Percentiles rank a stretch among this genome's conserved stretches.
Conservation (phyloP, 2,113 vertebrate genomes). For the Phylloscopus trochilus region DNA sequence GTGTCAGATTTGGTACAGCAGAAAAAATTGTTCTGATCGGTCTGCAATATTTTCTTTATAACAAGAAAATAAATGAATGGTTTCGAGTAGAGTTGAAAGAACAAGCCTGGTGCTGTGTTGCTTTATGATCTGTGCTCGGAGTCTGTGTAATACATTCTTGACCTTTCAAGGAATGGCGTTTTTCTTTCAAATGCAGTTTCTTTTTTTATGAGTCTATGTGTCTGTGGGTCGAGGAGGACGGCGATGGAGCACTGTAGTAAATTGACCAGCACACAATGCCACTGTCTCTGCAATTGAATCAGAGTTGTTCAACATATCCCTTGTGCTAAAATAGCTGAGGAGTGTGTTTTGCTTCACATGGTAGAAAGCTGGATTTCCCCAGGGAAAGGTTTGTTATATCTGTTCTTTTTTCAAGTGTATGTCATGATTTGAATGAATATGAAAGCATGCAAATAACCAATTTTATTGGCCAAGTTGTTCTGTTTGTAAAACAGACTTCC, state of each 20-base stretch:
- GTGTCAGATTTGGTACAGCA: background rate
- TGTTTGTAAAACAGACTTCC: background rate
- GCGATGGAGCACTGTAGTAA: background rate
- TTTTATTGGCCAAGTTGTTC: background rate
- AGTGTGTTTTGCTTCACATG: background rate
- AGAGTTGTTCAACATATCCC: background rate
- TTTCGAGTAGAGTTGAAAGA: background rate
- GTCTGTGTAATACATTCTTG: background rate
- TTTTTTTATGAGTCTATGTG: background rate
- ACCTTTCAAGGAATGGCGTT: background rate
- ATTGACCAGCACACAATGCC: constrained; percentile 4
- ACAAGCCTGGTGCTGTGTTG: background rate
- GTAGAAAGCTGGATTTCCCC: background rate
- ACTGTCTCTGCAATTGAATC: background rate
- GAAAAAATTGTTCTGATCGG: background rate
- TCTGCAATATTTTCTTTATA: background rate
- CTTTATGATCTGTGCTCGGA: background rate
- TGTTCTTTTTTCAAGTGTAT: background rate
- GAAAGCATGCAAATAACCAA: background rate
- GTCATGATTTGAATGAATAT: background rate
- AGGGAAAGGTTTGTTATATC: background rate
- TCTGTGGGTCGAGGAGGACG: background rate
- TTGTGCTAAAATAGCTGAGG: background rate
- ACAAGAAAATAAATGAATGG: constrained; percentile 3
- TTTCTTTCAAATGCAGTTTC: constrained; percentile 16